Evolutionary conservation across 2,797 vertebrate genomes (phyloP).

Genomic region (Falco cherrug): DNA sequence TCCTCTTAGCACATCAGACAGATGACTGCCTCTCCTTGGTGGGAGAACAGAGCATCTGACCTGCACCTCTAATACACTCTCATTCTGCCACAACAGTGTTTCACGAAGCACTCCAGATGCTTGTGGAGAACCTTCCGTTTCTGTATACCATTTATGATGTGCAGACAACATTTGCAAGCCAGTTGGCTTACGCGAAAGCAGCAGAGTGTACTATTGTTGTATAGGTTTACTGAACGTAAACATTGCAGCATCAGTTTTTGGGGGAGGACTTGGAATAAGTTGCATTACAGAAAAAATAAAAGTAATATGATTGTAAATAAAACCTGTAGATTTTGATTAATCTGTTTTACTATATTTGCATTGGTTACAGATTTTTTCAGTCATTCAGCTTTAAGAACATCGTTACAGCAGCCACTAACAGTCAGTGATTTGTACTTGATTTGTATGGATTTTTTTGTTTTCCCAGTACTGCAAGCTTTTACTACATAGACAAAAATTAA

Average conservation of each 20-base stretch:
- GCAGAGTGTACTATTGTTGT: neutral
- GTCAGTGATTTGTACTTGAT: neutral
- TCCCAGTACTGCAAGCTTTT: neutral
- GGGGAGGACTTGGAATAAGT: constrained; percentile 38
- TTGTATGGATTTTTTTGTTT: neutral
- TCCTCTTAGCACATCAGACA: neutral
- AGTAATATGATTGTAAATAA: constrained; percentile 54
- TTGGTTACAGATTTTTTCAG: neutral
- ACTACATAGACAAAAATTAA: neutral
- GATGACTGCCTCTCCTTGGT: neutral
- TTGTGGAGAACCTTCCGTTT: neutral
- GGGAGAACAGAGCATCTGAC: neutral
- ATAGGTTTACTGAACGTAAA: neutral
- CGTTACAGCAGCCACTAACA: rapidly evolving
- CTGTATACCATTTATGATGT: neutral
- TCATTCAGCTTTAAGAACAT: neutral
- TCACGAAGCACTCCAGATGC: neutral
- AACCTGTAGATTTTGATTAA: constrained; percentile 1
- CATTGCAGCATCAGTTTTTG: neutral
- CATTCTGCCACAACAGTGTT: neutral
- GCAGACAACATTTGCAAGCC: neutral
- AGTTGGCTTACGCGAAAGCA: neutral
- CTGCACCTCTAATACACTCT: neutral
- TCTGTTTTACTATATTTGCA: neutral
- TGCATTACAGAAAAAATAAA: constrained; percentile 51